phyloP scores from a whole-genome alignment of 37 sponge, comb jelly and placozoan genomes.

The Lycopodina hypogea region DNA sequence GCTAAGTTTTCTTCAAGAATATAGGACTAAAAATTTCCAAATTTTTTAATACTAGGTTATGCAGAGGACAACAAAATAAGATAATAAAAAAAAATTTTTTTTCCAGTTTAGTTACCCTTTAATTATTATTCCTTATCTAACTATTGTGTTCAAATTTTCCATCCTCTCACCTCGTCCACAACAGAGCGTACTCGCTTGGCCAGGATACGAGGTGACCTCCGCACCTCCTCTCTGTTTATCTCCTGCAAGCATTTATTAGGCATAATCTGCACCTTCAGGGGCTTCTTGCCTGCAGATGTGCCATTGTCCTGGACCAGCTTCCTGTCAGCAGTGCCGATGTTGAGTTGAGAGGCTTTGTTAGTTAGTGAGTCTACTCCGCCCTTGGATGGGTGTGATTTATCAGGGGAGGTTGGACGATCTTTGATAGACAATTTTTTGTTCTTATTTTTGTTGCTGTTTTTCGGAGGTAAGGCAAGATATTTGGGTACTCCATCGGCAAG shows the following conservation, averaged over 20 bases:
- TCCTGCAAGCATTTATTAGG: neutral
- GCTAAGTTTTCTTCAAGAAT: too few species aligned
- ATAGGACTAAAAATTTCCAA: too few species aligned
- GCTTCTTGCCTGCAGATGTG: neutral
- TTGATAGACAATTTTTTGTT: neutral
- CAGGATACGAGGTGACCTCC: conserved; percentile 52
- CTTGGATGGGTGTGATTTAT: neutral
- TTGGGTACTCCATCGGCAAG: conserved; percentile 35
- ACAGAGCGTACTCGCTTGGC: conserved; percentile 40
- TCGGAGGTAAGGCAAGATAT: conserved; percentile 16
- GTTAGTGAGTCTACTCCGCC: neutral
- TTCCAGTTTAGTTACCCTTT: too few species aligned
- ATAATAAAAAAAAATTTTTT: too few species aligned
- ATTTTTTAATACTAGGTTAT: too few species aligned
- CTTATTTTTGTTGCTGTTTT: neutral
- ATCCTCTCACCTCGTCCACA: conserved; percentile 34
- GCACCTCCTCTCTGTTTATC: conserved; percentile 17
- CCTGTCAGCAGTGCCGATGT: neutral
- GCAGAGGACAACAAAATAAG: too few species aligned
- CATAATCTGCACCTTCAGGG: neutral
- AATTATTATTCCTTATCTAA: too few species aligned
- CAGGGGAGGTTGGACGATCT: neutral
- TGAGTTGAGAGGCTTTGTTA: conserved; percentile 1
- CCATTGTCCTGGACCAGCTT: neutral
- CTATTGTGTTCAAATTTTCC: too few species aligned